Evolutionary conservation across 2,797 vertebrate genomes (phyloP), one percentile per base, ranked within the genome.

Genomic region (Enteromius afrohamiltoni): DNA sequence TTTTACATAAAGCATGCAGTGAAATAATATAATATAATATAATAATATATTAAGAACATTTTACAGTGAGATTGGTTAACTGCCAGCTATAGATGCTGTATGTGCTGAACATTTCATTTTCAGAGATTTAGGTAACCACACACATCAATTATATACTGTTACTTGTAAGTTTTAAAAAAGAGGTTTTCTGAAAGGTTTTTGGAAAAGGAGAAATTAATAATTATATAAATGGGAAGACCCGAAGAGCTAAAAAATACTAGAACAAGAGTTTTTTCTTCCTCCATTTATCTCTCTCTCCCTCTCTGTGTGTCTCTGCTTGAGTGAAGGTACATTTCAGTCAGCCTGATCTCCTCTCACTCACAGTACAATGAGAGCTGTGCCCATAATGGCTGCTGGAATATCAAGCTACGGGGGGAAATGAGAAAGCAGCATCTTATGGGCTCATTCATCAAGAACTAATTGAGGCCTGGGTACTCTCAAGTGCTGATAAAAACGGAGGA

Each of bases 361-460:
- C 53, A 89, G 93, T 95, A 95, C 95, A 96, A 96, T 97, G 96
- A 96, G 94, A 96, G 95, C 96, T 96, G 94, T 94, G 96, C 97
- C 97, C 96, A 95, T 95, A 96, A 95, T 95, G 95, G 93, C 95
- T 95, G 95, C 93, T 95, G 94, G 96, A 95, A 96, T 96, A 96
- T 96, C 95, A 95, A 90, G 95, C 95, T 94, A 95, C 95, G 65
- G 95, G 94, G 95, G 96, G 96, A 97, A 97, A 96, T 96, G 96
- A 97, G 96, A 96, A 95, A 95, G 96, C 95, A 93, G 93, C 94
- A 95, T 97, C 96, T 97, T 97, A 96, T 96, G 95, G 95, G 95
- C 95, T 97, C 96, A 96, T 98, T 98, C 97, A 98, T 98, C 97
- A 98, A 97, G 96, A 97, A 97, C 96, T 98, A 98, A 98, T 98